Evolutionary conservation across 1,140 invertebrate species (phyloP).

Genomic region (Drosophila nigromelanica): DNA sequence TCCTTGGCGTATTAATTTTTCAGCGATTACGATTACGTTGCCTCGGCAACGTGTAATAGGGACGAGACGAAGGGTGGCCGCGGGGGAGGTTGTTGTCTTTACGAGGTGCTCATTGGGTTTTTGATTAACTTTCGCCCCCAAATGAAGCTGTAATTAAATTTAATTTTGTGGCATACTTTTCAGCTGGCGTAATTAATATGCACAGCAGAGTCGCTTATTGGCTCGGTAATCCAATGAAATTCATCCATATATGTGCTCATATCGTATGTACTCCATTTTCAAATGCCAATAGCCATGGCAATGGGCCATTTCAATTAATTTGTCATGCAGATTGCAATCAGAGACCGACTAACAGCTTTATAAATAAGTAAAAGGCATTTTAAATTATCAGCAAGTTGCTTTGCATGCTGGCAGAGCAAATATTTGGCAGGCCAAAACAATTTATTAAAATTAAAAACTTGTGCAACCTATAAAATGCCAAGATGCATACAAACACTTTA

Average conservation of each 20-base stretch:
- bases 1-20: constrained; percentile 76
- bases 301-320: constrained; percentile 58
- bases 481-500: constrained; percentile 17
- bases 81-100: constrained; percentile 44
- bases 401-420: constrained; percentile 27
- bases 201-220: constrained; percentile 43
- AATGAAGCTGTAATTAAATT: constrained; percentile 83
- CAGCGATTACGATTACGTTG: constrained; percentile 80
- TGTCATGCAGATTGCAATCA: constrained; percentile 36
- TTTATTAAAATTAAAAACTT: constrained; percentile 77
- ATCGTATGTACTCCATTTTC: background rate
- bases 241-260: constrained; percentile 4
- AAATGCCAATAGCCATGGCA: constrained; percentile 26
- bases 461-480: constrained; percentile 40
- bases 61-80: constrained; percentile 12
- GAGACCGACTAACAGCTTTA: background rate
- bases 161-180: constrained; percentile 75
- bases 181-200: constrained; percentile 38
- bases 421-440: constrained; percentile 46
- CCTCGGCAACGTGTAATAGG: constrained; percentile 76
- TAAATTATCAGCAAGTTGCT: constrained; percentile 3
- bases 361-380: constrained; percentile 24
- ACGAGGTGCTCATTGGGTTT: constrained; percentile 78
- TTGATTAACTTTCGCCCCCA: constrained; percentile 77
- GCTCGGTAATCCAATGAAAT: constrained; percentile 64